These are phyloP conservation scores for Coenobita brevimanus DNA, from an alignment of 1,140 invertebrate genomes.

Conservation along the genomic window DNA sequence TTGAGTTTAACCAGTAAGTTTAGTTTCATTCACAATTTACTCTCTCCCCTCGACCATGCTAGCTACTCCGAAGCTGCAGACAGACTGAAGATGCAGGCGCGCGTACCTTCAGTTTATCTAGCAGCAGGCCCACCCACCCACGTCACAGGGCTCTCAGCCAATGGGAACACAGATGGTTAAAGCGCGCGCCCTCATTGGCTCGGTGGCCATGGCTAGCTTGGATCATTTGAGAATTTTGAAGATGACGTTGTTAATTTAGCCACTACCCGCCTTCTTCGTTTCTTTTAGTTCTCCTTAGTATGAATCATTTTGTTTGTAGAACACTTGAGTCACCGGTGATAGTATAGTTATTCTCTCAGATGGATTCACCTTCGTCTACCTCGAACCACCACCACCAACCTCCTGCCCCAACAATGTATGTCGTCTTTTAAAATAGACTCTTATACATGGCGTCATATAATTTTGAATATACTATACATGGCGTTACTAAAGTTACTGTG, in stretches of 20 bases:
- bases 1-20: too few relatives aligned
- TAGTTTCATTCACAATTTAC: not conserved
- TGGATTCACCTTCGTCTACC: too few relatives aligned
- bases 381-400: too few relatives aligned
- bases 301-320: constrained; percentile 44
- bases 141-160: constrained; percentile 38
- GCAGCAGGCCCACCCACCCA: constrained; percentile 33
- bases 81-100: constrained; percentile 26
- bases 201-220: not conserved
- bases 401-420: not conserved
- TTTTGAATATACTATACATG: too few relatives aligned
- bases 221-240: constrained; percentile 36
- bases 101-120: constrained; percentile 27
- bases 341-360: constrained; percentile 10
- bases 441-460: too few relatives aligned
- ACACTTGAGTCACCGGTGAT: constrained; percentile 36
- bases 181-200: constrained; percentile 11
- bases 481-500: too few relatives aligned
- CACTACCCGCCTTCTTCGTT: not conserved
- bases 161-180: constrained; percentile 20
- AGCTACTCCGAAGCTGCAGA: not conserved
- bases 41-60: not conserved
- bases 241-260: constrained; percentile 37
- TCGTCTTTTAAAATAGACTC: not conserved
- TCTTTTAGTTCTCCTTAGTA: not conserved